Evolutionary conservation across 2,888 invertebrate species (phyloP).

Genomic region (Drosophila testacea): DNA sequence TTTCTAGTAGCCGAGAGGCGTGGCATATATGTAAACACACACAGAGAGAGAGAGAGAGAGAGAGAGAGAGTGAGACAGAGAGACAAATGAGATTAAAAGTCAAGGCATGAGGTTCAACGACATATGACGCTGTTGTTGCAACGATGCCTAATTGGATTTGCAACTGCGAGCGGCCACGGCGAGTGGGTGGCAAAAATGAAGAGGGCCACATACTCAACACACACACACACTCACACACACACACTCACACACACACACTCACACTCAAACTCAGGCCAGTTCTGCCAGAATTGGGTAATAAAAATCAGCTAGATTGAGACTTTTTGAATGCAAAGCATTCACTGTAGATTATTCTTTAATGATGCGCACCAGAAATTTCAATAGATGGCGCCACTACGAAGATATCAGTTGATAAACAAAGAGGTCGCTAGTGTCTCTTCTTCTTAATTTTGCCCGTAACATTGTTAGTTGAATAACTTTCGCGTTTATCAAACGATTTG

Average conservation of each 20-base stretch:
- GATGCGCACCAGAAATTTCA: no score
- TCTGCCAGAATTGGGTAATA: no score
- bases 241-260: background rate
- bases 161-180: conserved; percentile 45
- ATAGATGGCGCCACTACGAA: no score
- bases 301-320: no score
- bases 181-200: conserved; percentile 1
- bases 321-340: no score
- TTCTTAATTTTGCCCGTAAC: no score
- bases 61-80: conserved; percentile 5
- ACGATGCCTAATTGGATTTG: conserved; percentile 75
- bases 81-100: conserved; percentile 73
- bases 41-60: conserved; percentile 14
- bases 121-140: conserved; percentile 65
- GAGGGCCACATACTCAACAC: conserved; percentile 1
- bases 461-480: no score
- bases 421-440: no score
- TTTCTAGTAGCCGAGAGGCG: background rate
- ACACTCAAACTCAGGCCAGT: background rate
- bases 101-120: conserved; percentile 71
- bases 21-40: conserved; percentile 13
- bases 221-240: background rate
- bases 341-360: no score
- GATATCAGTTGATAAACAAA: no score
- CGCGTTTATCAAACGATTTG: no score